phyloP scores from a whole-genome alignment of 23 tunicate genomes.

The Ascidia mentula region DNA sequence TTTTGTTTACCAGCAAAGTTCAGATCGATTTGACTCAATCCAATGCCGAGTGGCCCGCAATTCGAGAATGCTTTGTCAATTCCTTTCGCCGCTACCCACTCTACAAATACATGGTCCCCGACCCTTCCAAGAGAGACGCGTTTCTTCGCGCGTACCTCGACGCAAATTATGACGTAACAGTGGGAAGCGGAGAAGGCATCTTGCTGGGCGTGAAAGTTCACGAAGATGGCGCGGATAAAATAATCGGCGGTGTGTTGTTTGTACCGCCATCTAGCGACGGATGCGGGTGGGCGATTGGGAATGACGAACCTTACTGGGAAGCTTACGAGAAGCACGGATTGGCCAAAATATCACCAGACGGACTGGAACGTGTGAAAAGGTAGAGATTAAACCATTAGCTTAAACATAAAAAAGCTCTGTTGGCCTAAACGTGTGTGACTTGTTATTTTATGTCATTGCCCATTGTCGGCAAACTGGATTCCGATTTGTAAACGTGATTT shows the following conservation, averaged over 20 bases:
- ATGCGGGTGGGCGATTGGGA: constrained; percentile 57
- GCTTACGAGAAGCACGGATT: constrained; percentile 67
- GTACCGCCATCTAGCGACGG: constrained; percentile 78
- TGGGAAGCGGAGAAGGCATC: constrained; percentile 60
- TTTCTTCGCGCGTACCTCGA: constrained; percentile 83
- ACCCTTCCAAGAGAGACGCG: constrained; percentile 45
- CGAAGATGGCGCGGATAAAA: background rate
- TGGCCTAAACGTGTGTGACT: background rate
- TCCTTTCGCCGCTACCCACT: constrained; percentile 75
- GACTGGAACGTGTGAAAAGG: constrained; percentile 55
- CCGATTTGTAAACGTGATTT: too few relatives aligned
- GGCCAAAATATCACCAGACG: constrained; percentile 53
- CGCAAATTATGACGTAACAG: constrained; percentile 81
- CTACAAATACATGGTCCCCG: constrained; percentile 78
- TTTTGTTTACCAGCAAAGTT: constrained; percentile 14
- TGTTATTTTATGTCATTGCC: too few relatives aligned
- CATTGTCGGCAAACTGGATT: too few relatives aligned
- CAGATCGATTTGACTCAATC: constrained; percentile 29
- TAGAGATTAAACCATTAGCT: too few relatives aligned
- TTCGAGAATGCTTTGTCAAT: constrained; percentile 60
- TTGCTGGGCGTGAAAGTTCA: constrained; percentile 2
- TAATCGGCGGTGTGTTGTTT: constrained; percentile 82
- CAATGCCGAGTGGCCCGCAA: constrained; percentile 48
- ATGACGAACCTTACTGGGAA: constrained; percentile 67
- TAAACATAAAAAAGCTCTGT: too few relatives aligned